Conservation (phyloP, 2,888 invertebrate species). For the Cataglyphis cursor region DNA sequence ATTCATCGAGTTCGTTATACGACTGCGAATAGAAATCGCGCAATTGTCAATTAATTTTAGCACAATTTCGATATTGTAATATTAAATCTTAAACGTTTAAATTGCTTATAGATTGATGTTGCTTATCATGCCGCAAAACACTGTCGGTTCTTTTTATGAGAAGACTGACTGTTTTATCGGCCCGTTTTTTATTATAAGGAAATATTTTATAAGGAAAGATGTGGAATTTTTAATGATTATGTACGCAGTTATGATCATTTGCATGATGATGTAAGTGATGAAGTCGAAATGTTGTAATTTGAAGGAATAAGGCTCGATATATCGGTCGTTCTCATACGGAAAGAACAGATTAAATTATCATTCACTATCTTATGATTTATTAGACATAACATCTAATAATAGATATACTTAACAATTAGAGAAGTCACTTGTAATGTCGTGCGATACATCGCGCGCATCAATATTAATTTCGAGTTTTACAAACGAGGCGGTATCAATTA, state of each 20-base stretch:
- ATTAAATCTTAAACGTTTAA: neutral
- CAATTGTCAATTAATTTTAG: neutral
- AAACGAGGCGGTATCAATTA: constrained; percentile 56
- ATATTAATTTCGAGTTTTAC: constrained; percentile 23
- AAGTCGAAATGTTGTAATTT: neutral
- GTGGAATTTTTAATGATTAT: neutral
- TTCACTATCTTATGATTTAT: constrained; percentile 61
- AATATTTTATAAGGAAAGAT: neutral
- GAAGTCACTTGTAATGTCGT: constrained; percentile 38
- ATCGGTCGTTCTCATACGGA: constrained; percentile 31
- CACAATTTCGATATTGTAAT: neutral
- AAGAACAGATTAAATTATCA: constrained; percentile 32
- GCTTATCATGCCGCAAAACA: neutral
- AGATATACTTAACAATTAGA: constrained; percentile 29
- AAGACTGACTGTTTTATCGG: constrained; percentile 19
- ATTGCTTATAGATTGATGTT: neutral
- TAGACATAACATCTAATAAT: constrained; percentile 68
- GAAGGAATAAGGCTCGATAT: neutral
- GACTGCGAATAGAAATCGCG: neutral
- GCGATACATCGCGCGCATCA: neutral
- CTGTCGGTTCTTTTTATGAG: constrained; percentile 41
- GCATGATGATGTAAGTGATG: neutral
- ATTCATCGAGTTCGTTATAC: neutral
- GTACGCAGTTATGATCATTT: neutral
- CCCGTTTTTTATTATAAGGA: neutral